Percentiles rank a stretch among this genome's conserved stretches.
These are phyloP conservation scores for Thryonomys swinderianus DNA, from an alignment of 2,113 vertebrate species.

Conservation along the genomic window DNA sequence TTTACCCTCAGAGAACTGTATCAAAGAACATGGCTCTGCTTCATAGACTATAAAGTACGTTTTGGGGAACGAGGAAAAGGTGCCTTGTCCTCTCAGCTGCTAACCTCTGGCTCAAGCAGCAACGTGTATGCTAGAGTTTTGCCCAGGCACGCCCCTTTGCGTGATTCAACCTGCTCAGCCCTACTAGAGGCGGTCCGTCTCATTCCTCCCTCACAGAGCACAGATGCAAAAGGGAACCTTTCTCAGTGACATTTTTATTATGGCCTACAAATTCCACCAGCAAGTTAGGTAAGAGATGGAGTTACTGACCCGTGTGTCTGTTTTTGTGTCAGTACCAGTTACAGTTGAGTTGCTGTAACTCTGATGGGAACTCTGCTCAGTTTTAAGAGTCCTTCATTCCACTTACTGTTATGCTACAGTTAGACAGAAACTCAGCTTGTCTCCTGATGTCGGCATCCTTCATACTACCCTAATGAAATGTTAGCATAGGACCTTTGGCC, in stretches of 20 bases:
- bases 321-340: no score
- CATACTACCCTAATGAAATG: slow-evolving; percentile 5
- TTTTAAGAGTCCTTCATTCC: slow-evolving; percentile 11
- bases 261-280: not conserved
- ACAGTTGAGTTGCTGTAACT: no score
- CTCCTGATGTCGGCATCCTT: not conserved
- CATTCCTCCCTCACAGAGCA: not conserved
- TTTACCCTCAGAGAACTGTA: not conserved
- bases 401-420: slow-evolving; percentile 14
- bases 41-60: not conserved
- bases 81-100: not conserved
- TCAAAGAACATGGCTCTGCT: not conserved
- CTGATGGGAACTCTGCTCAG: not conserved
- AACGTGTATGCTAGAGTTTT: not conserved
- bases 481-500: slow-evolving; percentile 4
- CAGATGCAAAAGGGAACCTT: not conserved
- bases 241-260: not conserved
- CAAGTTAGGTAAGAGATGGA: not conserved
- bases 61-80: slow-evolving; percentile 35
- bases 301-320: no score
- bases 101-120: not conserved
- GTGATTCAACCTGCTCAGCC: not conserved
- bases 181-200: not conserved
- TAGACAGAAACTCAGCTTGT: slow-evolving; percentile 19
- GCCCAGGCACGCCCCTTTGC: not conserved